Evolutionary conservation across 2,888 invertebrate species (phyloP).

Genomic region (Agriopis marginaria): DNA sequence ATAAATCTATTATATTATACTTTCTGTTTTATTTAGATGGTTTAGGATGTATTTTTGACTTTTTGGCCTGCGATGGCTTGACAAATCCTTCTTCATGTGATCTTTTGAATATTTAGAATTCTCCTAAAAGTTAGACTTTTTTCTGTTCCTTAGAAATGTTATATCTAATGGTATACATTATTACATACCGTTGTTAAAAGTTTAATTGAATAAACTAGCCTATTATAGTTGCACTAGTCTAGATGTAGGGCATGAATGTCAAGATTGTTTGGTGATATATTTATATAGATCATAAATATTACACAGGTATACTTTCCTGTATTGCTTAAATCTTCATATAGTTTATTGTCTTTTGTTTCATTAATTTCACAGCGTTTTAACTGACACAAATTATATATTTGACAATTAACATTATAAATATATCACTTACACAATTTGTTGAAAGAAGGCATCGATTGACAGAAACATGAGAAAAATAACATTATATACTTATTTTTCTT

Average conservation of each 20-base stretch:
- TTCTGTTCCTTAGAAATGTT: slow-evolving; percentile 68
- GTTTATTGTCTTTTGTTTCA: background rate
- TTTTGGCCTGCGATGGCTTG: slow-evolving; percentile 74
- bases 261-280: slow-evolving; percentile 42
- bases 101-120: slow-evolving; percentile 52
- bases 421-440: slow-evolving; percentile 47
- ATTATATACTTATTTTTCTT: background rate
- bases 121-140: slow-evolving; percentile 53
- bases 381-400: background rate
- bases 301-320: too few species aligned
- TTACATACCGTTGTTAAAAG: slow-evolving; percentile 69
- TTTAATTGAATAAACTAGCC: slow-evolving; percentile 69
- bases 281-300: slow-evolving; percentile 20
- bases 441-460: slow-evolving; percentile 35
- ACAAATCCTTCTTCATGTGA: slow-evolving; percentile 48
- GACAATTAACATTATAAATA: slow-evolving; percentile 43
- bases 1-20: slow-evolving; percentile 70
- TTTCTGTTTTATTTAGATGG: slow-evolving; percentile 63
- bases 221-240: slow-evolving; percentile 75
- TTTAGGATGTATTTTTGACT: slow-evolving; percentile 64
- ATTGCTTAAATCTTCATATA: background rate
- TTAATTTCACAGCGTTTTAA: background rate
- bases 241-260: slow-evolving; percentile 55
- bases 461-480: slow-evolving; percentile 9
- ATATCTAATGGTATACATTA: slow-evolving; percentile 57